phyloP scores from a whole-genome alignment of 2,113 vertebrate genomes.

The Gobio gobio region DNA sequence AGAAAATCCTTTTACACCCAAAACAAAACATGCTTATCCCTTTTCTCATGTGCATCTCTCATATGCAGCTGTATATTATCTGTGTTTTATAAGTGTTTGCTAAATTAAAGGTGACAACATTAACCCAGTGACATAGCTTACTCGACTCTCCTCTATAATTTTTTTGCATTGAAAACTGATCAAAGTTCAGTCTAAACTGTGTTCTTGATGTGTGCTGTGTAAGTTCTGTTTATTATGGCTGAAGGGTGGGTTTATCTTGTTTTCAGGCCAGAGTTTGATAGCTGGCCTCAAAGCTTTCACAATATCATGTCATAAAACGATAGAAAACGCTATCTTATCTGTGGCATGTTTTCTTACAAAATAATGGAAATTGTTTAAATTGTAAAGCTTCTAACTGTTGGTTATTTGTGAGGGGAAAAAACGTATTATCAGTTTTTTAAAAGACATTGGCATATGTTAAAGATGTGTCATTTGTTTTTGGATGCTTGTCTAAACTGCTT shows the following conservation, averaged over 20 bases:
- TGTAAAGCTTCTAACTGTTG: not conserved
- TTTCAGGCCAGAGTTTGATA: slow-evolving; percentile 38
- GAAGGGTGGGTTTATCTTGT: slow-evolving; percentile 51
- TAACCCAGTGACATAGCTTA: too few species aligned
- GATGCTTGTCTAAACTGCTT: not conserved
- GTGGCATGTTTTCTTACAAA: not conserved
- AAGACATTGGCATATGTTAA: not conserved
- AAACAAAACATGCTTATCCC: too few species aligned
- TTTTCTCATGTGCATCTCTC: too few species aligned
- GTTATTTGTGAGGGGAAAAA: not conserved
- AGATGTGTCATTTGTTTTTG: not conserved
- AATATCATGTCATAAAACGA: slow-evolving; percentile 9
- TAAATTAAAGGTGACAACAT: too few species aligned
- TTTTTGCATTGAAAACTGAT: not conserved
- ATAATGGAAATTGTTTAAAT: not conserved
- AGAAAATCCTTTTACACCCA: too few species aligned
- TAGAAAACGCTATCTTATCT: slow-evolving; percentile 45
- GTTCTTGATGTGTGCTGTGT: slow-evolving; percentile 23
- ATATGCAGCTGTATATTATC: too few species aligned
- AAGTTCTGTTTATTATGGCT: slow-evolving; percentile 52
- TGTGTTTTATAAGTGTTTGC: too few species aligned
- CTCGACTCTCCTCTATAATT: too few species aligned
- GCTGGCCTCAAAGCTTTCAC: slow-evolving; percentile 11
- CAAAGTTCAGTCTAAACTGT: slow-evolving; percentile 8
- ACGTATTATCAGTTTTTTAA: not conserved